These are phyloP conservation scores for Sternarchorhynchus goeldii DNA, from an alignment of 2,797 vertebrate species.

Conservation along the genomic window DNA sequence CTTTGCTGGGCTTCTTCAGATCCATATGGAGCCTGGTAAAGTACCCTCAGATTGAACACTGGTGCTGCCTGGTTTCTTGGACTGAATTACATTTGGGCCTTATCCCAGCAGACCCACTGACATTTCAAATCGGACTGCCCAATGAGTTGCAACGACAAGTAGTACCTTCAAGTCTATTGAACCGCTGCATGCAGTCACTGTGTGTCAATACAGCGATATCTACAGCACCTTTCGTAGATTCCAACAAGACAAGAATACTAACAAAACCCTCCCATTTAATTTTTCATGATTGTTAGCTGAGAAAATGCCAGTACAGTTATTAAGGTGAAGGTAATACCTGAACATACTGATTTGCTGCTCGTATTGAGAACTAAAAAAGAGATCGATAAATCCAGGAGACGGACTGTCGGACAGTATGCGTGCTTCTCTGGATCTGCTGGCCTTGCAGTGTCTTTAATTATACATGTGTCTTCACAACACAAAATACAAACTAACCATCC, in stretches of 20 bases:
- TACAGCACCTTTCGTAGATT: constrained; percentile 55
- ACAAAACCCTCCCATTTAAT: constrained; percentile 45
- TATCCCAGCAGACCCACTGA: constrained; percentile 40
- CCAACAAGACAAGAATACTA: constrained; percentile 46
- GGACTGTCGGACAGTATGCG: constrained; percentile 13
- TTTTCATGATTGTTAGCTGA: constrained; percentile 37
- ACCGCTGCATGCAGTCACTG: constrained; percentile 48
- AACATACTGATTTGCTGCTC: constrained; percentile 20
- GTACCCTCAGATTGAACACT: constrained; percentile 4
- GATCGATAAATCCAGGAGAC: constrained; percentile 36
- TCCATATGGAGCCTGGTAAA: not conserved
- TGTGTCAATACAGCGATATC: constrained; percentile 42
- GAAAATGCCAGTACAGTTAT: constrained; percentile 44
- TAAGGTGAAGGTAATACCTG: constrained; percentile 32
- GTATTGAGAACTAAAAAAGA: constrained; percentile 25
- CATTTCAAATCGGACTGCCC: constrained; percentile 55
- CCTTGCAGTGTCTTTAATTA: constrained; percentile 35
- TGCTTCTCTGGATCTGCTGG: constrained; percentile 20
- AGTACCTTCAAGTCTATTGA: constrained; percentile 44
- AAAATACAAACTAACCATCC: constrained; percentile 25
- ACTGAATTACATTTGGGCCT: constrained; percentile 25
- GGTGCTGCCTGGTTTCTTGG: constrained; percentile 37
- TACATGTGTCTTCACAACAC: constrained; percentile 17
- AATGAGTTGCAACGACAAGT: constrained; percentile 39
- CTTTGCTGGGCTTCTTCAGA: not conserved